phyloP scores from a whole-genome alignment of 1,140 invertebrate species.

The Phymorhynchus buccinoides region DNA sequence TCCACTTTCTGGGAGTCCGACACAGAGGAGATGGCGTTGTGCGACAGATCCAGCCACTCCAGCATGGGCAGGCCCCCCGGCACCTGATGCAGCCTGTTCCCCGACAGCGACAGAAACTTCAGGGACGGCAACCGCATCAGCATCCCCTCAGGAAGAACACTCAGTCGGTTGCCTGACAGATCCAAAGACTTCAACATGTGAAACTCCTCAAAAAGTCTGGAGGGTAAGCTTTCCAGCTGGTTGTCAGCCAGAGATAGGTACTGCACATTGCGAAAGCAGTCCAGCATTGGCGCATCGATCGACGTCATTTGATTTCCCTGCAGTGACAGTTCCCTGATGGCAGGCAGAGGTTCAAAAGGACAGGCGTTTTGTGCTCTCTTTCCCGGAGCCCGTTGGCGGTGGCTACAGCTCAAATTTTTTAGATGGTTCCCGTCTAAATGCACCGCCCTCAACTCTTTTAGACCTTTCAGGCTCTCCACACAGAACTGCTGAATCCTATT shows the following conservation, averaged over 20 bases:
- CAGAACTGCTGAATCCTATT: slow-evolving; percentile 41
- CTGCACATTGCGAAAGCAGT: slow-evolving; percentile 22
- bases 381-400: not conserved
- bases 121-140: slow-evolving; percentile 43
- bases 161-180: slow-evolving; percentile 50
- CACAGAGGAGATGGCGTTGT: slow-evolving; percentile 49
- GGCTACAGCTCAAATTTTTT: not conserved
- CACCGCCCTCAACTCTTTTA: slow-evolving; percentile 9
- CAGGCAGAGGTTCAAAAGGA: slow-evolving; percentile 20
- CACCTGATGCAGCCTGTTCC: slow-evolving; percentile 42
- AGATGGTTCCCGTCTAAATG: slow-evolving; percentile 36
- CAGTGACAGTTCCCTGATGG: not conserved
- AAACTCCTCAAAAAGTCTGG: slow-evolving; percentile 39
- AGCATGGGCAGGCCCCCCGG: slow-evolving; percentile 48
- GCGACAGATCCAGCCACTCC: slow-evolving; percentile 59
- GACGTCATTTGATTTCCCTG: slow-evolving; percentile 17
- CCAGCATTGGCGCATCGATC: not conserved
- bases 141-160: slow-evolving; percentile 25
- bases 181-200: slow-evolving; percentile 50
- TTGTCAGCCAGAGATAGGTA: slow-evolving; percentile 50
- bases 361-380: not conserved
- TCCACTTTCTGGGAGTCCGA: slow-evolving; percentile 43
- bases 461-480: slow-evolving; percentile 1
- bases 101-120: slow-evolving; percentile 49
- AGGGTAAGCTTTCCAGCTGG: slow-evolving; percentile 27